Percentiles rank a stretch among this genome's conserved stretches.
phyloP scores from a whole-genome alignment of 2,888 invertebrate genomes.

The Hecatera dysodea region DNA sequence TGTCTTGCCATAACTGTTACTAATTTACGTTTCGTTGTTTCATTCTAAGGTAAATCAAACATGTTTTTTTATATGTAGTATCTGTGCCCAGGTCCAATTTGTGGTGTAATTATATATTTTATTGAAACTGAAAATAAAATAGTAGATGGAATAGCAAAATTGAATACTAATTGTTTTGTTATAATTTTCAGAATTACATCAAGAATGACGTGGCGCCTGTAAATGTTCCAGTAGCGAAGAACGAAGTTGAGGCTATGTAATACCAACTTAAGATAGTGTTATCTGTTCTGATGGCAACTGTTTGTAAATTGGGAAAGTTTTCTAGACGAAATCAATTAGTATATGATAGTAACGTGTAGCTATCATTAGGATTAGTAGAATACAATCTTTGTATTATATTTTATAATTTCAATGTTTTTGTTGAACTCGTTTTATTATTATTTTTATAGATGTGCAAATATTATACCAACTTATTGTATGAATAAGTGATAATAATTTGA shows the following conservation, averaged over 20 bases:
- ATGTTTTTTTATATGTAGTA: too few species aligned
- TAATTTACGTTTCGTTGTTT: too few species aligned
- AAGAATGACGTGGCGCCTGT: constrained; percentile 75
- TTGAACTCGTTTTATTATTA: constrained; percentile 40
- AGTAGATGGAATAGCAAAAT: not conserved
- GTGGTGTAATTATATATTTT: not conserved
- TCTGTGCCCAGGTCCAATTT: too few species aligned
- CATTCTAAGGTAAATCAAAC: too few species aligned
- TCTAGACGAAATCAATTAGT: constrained; percentile 20
- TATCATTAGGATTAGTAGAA: constrained; percentile 33
- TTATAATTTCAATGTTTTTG: constrained; percentile 38
- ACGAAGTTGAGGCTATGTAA: constrained; percentile 83
- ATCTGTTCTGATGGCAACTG: constrained; percentile 22
- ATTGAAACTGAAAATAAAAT: not conserved
- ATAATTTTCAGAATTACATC: constrained; percentile 80
- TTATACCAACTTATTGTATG: constrained; percentile 29
- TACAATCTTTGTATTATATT: constrained; percentile 47
- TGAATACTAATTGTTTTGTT: constrained; percentile 15
- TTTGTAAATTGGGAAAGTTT: constrained; percentile 38
- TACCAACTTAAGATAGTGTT: not conserved
- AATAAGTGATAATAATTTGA: constrained; percentile 31
- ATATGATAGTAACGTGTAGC: constrained; percentile 20
- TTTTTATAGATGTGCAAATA: constrained; percentile 46
- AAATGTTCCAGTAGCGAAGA: constrained; percentile 74
- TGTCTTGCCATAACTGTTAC: too few species aligned